A percentile compares a stretch with the other conserved stretches of the same genome.
phyloP scores from a whole-genome alignment of 2,113 vertebrate genomes.

The Nyctibius bracteatus region DNA sequence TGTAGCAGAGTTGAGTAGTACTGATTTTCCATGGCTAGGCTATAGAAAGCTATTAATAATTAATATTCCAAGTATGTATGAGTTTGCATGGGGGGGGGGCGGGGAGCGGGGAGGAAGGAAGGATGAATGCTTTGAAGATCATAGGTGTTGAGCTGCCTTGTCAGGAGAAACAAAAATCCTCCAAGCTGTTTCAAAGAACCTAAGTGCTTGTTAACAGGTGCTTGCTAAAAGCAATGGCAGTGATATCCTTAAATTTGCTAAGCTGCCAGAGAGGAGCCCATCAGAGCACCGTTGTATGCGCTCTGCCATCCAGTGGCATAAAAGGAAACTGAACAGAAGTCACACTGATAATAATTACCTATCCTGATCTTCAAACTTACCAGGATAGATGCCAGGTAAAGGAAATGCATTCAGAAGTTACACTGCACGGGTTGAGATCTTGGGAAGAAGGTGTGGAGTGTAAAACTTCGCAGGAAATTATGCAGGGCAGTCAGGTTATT shows the following conservation, averaged over 20 bases:
- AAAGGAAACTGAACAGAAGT: neutral
- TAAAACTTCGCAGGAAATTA: neutral
- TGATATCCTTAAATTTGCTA: accelerated
- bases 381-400: neutral
- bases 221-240: neutral
- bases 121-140: neutral
- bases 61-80: neutral
- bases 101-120: no score
- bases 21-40: neutral
- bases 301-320: conserved; percentile 48
- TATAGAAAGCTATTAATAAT: neutral
- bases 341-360: neutral
- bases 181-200: neutral
- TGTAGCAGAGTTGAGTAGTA: neutral
- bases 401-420: neutral
- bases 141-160: neutral
- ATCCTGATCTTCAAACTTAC: accelerated
- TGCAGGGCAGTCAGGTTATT: neutral
- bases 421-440: accelerated
- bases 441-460: neutral
- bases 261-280: accelerated
- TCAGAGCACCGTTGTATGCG: neutral
- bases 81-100: neutral
- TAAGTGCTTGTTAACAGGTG: neutral
- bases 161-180: neutral